These are phyloP conservation scores for Drosophila nigrodunni DNA, from an alignment of 1,140 invertebrate species.

Conservation along the genomic window DNA sequence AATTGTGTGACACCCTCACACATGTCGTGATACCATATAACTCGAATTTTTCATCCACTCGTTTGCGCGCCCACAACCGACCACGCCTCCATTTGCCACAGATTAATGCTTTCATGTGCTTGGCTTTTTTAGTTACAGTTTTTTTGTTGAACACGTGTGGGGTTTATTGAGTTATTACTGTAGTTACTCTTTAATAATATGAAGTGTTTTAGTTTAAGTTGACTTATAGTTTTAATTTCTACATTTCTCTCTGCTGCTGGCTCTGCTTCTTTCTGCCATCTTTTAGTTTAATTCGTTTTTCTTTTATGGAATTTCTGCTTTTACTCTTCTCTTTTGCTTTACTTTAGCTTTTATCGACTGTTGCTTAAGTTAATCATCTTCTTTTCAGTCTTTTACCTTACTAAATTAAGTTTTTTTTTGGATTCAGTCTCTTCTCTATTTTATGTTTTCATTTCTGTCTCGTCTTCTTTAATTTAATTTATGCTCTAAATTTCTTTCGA, in stretches of 20 bases:
- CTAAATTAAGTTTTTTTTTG: no score
- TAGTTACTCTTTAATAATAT: no score
- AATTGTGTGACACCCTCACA: constrained; percentile 11
- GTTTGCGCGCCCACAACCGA: not conserved
- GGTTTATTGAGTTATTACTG: constrained; percentile 6
- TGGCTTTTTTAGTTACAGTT: not conserved
- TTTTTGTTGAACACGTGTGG: not conserved
- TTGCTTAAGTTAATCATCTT: no score
- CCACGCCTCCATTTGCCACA: constrained; percentile 9
- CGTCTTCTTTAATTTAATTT: no score
- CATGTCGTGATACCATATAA: constrained; percentile 1
- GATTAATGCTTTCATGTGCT: constrained; percentile 12
- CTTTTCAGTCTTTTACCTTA: no score
- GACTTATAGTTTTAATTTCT: no score
- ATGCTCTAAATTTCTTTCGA: no score
- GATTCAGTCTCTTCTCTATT: no score
- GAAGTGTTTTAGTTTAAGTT: not conserved
- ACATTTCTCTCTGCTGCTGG: no score
- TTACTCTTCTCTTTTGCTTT: not conserved
- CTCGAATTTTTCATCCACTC: constrained; percentile 20
- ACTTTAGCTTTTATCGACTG: not conserved
- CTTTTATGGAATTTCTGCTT: no score
- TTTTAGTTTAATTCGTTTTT: not conserved
- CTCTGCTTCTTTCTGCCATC: not conserved
- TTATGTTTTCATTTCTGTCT: no score